phyloP scores from a whole-genome alignment of 1,140 invertebrate species.

The Camponotus pennsylvanicus region DNA sequence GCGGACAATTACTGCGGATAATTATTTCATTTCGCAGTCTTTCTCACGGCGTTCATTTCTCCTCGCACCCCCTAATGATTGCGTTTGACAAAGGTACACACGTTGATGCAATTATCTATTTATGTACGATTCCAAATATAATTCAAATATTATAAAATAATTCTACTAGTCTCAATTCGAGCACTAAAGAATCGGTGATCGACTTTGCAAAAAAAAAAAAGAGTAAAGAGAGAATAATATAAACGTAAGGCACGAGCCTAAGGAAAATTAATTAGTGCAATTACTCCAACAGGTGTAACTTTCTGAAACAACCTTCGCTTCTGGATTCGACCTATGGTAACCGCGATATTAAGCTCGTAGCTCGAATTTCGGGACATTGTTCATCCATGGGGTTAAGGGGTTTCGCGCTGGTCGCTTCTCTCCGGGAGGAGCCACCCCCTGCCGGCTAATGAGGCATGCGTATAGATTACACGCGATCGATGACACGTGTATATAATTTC shows the following conservation, averaged over 20 bases:
- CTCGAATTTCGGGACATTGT: conserved; percentile 33
- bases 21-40: background rate
- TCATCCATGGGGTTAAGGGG: conserved; percentile 20
- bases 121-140: background rate
- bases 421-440: background rate
- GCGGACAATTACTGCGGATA: background rate
- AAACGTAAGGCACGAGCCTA: background rate
- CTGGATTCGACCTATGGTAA: background rate
- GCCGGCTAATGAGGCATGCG: conserved; percentile 27
- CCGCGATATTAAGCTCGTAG: background rate
- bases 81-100: background rate
- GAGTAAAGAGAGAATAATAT: background rate
- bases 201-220: no score
- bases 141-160: background rate
- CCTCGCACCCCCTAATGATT: background rate
- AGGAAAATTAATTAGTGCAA: background rate
- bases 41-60: background rate
- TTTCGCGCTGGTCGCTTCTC: background rate
- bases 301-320: background rate
- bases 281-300: background rate
- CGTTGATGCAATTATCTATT: background rate
- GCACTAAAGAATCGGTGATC: background rate
- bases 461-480: conserved; percentile 35
- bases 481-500: conserved; percentile 44
- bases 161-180: background rate